Evolutionary conservation across 2,888 invertebrate species (phyloP).

Genomic region (Ommatoiulus sabulosus): DNA sequence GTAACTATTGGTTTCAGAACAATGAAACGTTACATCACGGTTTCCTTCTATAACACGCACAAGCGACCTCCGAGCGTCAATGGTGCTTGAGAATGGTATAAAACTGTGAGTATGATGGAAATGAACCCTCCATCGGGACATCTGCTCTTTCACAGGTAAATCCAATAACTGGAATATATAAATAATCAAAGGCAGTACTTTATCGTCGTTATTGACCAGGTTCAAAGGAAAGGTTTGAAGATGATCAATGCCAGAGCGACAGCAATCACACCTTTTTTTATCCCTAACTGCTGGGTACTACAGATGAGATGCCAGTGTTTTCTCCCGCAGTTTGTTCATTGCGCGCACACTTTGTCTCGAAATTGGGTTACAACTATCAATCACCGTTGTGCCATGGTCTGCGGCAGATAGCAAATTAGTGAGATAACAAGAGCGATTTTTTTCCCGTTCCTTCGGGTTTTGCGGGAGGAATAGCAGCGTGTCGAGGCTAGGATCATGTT

Average conservation of each 20-base stretch:
- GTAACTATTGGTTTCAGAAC: too few relatives aligned
- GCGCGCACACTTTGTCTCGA: slow-evolving; percentile 45
- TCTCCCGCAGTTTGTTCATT: slow-evolving; percentile 41
- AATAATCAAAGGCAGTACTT: slow-evolving; percentile 52
- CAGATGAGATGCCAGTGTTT: neutral
- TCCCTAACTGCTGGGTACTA: slow-evolving; percentile 3
- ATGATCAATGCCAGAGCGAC: slow-evolving; percentile 53
- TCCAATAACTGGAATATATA: slow-evolving; percentile 54
- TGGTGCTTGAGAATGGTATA: neutral
- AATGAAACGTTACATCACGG: neutral
- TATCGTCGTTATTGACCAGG: slow-evolving; percentile 50
- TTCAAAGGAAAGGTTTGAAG: slow-evolving; percentile 12
- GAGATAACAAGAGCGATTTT: slow-evolving; percentile 55
- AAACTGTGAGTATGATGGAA: neutral
- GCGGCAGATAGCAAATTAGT: slow-evolving; percentile 55
- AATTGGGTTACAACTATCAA: slow-evolving; percentile 57
- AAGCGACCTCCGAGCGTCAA: neutral
- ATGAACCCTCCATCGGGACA: slow-evolving; percentile 45
- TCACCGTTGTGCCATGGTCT: slow-evolving; percentile 50
- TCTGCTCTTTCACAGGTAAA: slow-evolving; percentile 56
- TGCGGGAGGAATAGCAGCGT: slow-evolving; percentile 4
- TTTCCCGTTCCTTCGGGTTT: slow-evolving; percentile 45
- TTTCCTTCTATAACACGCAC: neutral
- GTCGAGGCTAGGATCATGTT: slow-evolving; percentile 50
- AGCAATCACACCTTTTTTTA: slow-evolving; percentile 53